Conservation (phyloP, 1,140 invertebrate genomes). For the Radopholus similis region DNA sequence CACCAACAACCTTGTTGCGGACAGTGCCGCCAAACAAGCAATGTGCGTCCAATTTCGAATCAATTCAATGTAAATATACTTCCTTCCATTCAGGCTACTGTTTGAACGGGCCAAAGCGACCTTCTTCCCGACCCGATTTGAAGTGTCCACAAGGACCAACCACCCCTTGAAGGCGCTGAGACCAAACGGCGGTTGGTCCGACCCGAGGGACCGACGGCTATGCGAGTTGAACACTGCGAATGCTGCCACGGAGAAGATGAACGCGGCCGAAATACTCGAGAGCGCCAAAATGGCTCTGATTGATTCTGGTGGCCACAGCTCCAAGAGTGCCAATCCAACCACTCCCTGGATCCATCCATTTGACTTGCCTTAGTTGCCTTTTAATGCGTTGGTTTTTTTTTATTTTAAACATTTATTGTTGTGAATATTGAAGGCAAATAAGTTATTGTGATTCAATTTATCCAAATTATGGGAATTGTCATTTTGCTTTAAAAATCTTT, state of each 20-base stretch:
- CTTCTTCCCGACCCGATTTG: constrained; percentile 77
- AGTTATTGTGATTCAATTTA: too few relatives aligned
- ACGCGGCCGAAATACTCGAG: not conserved
- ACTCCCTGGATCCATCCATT: constrained; percentile 4
- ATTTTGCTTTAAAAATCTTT: too few relatives aligned
- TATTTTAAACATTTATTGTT: too few relatives aligned
- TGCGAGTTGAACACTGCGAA: constrained; percentile 63
- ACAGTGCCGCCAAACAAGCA: constrained; percentile 15
- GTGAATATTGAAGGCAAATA: too few relatives aligned
- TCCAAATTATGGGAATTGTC: too few relatives aligned
- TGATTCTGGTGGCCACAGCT: too few relatives aligned
- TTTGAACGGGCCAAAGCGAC: constrained; percentile 14
- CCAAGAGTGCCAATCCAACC: too few relatives aligned
- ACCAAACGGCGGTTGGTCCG: constrained; percentile 81
- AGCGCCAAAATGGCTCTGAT: not conserved
- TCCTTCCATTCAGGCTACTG: not conserved
- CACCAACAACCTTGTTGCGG: constrained; percentile 40
- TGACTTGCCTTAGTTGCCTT: not conserved
- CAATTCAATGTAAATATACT: not conserved
- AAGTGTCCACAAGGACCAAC: constrained; percentile 64
- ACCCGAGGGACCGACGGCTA: constrained; percentile 69
- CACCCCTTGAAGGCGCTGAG: constrained; percentile 79
- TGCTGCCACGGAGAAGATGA: too few relatives aligned
- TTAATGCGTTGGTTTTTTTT: not conserved
- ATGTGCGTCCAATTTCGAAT: constrained; percentile 15